phyloP scores from a whole-genome alignment of 2,888 invertebrate species.

The Dysmachus trigonus region DNA sequence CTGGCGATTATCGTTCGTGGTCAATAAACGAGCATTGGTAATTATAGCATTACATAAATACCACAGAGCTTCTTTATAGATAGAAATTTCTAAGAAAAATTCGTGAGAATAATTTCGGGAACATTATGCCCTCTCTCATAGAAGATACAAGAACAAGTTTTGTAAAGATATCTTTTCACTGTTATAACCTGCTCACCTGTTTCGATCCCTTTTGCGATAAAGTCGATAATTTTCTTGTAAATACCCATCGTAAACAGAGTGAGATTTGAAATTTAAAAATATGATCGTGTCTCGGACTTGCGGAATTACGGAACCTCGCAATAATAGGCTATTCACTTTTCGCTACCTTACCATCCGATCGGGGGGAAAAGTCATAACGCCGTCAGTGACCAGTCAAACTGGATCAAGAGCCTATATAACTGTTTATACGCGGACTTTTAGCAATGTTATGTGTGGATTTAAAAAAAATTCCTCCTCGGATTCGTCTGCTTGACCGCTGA shows the following conservation, averaged over 20 bases:
- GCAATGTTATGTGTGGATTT: neutral
- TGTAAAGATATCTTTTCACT: conserved; percentile 13
- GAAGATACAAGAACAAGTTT: neutral
- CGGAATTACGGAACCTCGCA: conserved; percentile 4
- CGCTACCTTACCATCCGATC: neutral
- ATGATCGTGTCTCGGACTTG: neutral
- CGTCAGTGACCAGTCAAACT: conserved; percentile 32
- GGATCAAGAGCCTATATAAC: conserved; percentile 36
- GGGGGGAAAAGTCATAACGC: conserved; percentile 9
- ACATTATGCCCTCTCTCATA: neutral
- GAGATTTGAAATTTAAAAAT: neutral
- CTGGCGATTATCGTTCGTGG: neutral
- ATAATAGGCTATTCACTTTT: conserved; percentile 33
- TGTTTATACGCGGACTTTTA: conserved; percentile 30
- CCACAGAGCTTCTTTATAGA: neutral
- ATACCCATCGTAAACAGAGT: neutral
- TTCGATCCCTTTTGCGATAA: neutral
- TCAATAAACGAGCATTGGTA: neutral
- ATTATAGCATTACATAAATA: neutral
- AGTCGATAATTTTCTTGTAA: conserved; percentile 14
- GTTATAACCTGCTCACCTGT: conserved; percentile 9
- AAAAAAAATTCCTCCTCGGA: neutral
- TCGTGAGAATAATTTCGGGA: conserved; percentile 29
- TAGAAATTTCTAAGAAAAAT: neutral
- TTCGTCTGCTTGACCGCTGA: conserved; percentile 10